These are phyloP conservation scores for Apamea crenata DNA, from an alignment of 2,888 invertebrate species.

Conservation along the genomic window DNA sequence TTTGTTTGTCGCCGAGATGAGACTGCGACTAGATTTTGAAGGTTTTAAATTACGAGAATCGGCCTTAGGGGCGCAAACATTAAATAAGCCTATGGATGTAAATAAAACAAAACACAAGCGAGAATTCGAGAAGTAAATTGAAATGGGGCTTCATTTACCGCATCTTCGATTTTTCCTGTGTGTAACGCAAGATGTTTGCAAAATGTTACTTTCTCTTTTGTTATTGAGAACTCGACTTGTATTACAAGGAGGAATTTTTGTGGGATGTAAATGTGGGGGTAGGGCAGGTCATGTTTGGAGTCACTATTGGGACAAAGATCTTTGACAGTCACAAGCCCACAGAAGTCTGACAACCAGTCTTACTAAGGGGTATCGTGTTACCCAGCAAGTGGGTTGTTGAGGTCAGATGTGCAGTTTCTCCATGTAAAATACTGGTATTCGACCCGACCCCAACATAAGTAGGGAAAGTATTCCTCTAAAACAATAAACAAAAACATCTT, in stretches of 20 bases:
- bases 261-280: neutral
- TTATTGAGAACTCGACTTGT: slow-evolving; percentile 21
- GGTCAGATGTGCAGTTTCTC: too few relatives aligned
- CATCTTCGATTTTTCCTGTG: slow-evolving; percentile 15
- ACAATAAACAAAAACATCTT: neutral
- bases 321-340: too few relatives aligned
- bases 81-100: slow-evolving; percentile 10
- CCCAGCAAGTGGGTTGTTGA: too few relatives aligned
- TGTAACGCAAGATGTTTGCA: slow-evolving; percentile 39
- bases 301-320: too few relatives aligned
- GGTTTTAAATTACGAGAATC: too few relatives aligned
- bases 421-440: too few relatives aligned
- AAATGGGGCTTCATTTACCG: slow-evolving; percentile 29
- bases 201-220: slow-evolving; percentile 34
- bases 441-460: too few relatives aligned
- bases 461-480: too few relatives aligned
- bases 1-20: too few relatives aligned
- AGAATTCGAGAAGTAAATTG: slow-evolving; percentile 19
- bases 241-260: neutral
- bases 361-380: too few relatives aligned
- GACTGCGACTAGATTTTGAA: too few relatives aligned
- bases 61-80: neutral
- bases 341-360: too few relatives aligned
- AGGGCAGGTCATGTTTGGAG: neutral
- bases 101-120: slow-evolving; percentile 29